phyloP scores from a whole-genome alignment of 2,113 vertebrate species.

The Maylandia zebra region DNA sequence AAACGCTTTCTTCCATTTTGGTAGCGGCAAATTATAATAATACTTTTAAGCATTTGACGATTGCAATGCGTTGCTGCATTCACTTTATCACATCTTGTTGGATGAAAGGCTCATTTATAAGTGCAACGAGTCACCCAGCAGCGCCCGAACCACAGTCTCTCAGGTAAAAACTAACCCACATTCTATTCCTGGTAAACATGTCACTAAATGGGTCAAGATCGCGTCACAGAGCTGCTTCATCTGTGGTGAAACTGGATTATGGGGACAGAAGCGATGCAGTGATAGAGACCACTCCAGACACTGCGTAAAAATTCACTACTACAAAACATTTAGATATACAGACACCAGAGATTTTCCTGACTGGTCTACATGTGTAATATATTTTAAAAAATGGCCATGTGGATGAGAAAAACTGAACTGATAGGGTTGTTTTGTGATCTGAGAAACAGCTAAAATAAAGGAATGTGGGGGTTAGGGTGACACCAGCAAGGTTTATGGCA shows the following conservation, averaged over 20 bases:
- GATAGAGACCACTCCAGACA: background rate
- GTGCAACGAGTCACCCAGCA: background rate
- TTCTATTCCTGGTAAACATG: slow-evolving; percentile 66
- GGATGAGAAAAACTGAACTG: background rate
- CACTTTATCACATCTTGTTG: background rate
- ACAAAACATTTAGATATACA: background rate
- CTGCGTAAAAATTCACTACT: background rate
- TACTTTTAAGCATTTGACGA: background rate
- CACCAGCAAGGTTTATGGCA: slow-evolving; percentile 11
- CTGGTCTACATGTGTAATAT: background rate
- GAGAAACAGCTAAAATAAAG: background rate
- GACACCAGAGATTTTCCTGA: background rate
- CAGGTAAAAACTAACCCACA: slow-evolving; percentile 44
- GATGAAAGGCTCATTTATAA: background rate
- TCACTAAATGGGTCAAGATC: slow-evolving; percentile 66
- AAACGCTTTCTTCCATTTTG: background rate
- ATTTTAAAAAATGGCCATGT: background rate
- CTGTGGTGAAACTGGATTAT: background rate
- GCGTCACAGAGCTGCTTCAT: slow-evolving; percentile 4
- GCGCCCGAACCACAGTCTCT: slow-evolving; percentile 13
- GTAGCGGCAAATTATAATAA: background rate
- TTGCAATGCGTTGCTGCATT: background rate
- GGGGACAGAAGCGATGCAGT: background rate
- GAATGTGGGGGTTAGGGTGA: background rate
- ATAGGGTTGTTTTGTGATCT: background rate